Evolutionary conservation across 2,113 vertebrate genomes (phyloP), one percentile per base, ranked within the genome.

Genomic region (Ameiurus melas): DNA sequence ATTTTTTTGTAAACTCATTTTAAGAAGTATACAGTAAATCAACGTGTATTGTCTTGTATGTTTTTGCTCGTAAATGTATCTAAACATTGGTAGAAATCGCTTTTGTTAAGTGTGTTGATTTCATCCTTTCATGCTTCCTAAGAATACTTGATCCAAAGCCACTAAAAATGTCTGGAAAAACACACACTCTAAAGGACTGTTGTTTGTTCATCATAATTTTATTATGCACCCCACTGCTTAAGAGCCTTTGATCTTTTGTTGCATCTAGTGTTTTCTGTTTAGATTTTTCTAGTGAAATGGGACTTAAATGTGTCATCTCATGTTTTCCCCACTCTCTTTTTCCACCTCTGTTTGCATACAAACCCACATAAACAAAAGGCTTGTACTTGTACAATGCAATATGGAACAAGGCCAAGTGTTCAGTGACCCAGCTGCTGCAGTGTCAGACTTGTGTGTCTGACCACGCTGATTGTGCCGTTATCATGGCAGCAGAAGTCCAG

Each of bases 351-450:
- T 89, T 75, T 75, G 57, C 47, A 91, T 64, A 83, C 77, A 80
- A 66, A 53, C 66, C 7, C 92, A 94, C 91, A 77, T 84, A 13
- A 80, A 85, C 75, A 91, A 91, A 90, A 94, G 92, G 86, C 90
- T 91, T 94, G 85, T 92, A 87, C 91, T 93, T 95, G 86, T 91
- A 90, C 81, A 94, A 96, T 91, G 92, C 94, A 89, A 2, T 95
- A 87, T 96, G 94, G 94, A 94, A 95, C 92, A 92, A 93, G 30
- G 93, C 94, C 89, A 90, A 96, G 75, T 90, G 71, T 92, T 96
- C 94, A 90, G 92, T 96, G 89, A 95, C 91, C 86, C 92, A 93
- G 90, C 95, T 94, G 86, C 94, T 95, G 83, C 93, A 95, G 71
- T 95, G 94, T 91, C 94, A 91, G 93, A 94, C 92, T 90, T 96